Base-by-base conservation (phyloP, 1,140 invertebrate genomes). In the Brachionus paranguensis region DNA sequence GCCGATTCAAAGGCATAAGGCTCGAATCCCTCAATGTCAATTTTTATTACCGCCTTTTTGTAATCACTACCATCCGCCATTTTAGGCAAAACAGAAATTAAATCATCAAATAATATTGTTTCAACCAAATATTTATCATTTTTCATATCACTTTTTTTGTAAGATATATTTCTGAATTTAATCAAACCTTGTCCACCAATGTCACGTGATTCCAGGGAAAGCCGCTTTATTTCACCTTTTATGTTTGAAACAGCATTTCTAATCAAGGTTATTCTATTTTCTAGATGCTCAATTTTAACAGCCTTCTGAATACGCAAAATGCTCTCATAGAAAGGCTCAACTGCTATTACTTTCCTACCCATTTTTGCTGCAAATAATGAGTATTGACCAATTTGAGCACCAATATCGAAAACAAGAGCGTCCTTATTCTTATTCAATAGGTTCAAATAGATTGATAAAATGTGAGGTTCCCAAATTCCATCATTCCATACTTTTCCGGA, bases 21-120 rank as follows among this genome's bases (percentile, higher is more conserved):
- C 27, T 81, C 78, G 14, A 20, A 64, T 12, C 20, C 50, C 37
- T 81, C 78, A 33, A 81, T 81, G 24, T 81, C 78, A 11, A 81
- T 60, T 81, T 81, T 81, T 14, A 81, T 10, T 20, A 81, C 64
- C 20, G 12, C 50, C 41, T 81, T 60, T 43, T 43, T 33, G 12
- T 24, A 64, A 24, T n/a, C 41, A 7, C 43, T 74, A 3, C 12
- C 17, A 14, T 43, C 37, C 4, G 17, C 2, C 43, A 8, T 74
- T 8, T 43, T n/a, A 14, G 24, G 17, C 6, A 81, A 6, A 1
- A 60, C 53, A n/a, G 12, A 8, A 27, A 83, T 17, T 29, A 83
- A 50, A 33, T 81, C 78, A 68, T 81, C 53, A 20, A 81, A 43
- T 43, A n/a, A 33, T 17, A 81, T 81, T 11, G 53, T 81, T 27